phyloP scores from a whole-genome alignment of 2,888 invertebrate genomes.

The Leptinotarsa rubiginosa region DNA sequence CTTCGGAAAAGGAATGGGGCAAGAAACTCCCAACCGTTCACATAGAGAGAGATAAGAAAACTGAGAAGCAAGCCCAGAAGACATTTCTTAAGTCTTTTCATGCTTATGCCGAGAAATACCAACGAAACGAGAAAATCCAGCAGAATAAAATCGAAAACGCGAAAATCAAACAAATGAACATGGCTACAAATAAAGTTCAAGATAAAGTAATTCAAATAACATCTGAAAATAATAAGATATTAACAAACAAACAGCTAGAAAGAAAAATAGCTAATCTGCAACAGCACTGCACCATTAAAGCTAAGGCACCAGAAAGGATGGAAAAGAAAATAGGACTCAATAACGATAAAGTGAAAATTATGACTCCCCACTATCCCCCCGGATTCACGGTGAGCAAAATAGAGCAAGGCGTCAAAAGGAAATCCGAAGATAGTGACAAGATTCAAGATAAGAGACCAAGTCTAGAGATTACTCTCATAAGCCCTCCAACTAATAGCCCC shows the following conservation, averaged over 20 bases:
- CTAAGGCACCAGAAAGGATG: conserved; percentile 48
- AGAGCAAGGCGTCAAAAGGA: conserved; percentile 62
- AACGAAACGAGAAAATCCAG: conserved; percentile 47
- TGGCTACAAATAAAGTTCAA: conserved; percentile 25
- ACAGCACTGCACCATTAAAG: conserved; percentile 59
- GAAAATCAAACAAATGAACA: conserved; percentile 34
- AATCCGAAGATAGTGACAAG: conserved; percentile 53
- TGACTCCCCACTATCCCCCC: conserved; percentile 53
- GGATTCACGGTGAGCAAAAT: conserved; percentile 66
- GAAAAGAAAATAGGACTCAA: conserved; percentile 48
- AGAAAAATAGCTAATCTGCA: conserved; percentile 60
- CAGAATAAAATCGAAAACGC: conserved; percentile 47
- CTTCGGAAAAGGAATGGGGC: conserved; percentile 44
- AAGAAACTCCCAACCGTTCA: conserved; percentile 54
- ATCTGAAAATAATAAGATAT: conserved; percentile 45
- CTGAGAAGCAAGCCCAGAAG: conserved; percentile 57
- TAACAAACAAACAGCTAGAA: conserved; percentile 47
- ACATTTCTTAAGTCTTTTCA: conserved; percentile 61
- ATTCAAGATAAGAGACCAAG: conserved; percentile 61
- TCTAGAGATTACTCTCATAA: conserved; percentile 64
- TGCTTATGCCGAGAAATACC: conserved; percentile 56
- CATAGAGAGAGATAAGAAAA: conserved; percentile 54
- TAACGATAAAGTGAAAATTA: conserved; percentile 44
- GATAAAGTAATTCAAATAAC: conserved; percentile 41
- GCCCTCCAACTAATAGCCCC: conserved; percentile 50